These are phyloP conservation scores for Prolemur simus DNA, from an alignment of 2,113 vertebrate species.

Conservation along the genomic window DNA sequence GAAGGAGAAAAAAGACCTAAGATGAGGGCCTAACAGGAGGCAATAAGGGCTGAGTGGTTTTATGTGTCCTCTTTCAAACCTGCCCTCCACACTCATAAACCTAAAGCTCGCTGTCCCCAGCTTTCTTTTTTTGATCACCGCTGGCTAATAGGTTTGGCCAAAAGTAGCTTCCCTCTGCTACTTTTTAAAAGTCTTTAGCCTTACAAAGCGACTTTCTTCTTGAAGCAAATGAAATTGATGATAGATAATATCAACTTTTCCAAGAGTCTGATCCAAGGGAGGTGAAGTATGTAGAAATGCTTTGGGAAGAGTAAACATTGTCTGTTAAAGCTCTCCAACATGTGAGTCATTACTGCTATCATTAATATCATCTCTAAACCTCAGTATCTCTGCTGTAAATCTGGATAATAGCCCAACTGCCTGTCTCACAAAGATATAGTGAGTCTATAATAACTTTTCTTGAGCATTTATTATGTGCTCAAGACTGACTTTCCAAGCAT, in stretches of 20 bases:
- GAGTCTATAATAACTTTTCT: neutral
- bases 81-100: neutral
- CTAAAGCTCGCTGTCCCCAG: neutral
- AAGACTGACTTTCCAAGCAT: neutral
- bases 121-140: neutral
- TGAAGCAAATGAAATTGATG: neutral
- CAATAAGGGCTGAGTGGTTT: neutral
- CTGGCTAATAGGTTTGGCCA: neutral
- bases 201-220: conserved; percentile 31
- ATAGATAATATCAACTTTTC: neutral
- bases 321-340: neutral
- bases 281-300: neutral
- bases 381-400: neutral
- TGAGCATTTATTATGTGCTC: neutral
- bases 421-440: neutral
- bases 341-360: neutral
- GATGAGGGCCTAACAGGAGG: neutral
- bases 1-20: neutral
- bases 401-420: neutral
- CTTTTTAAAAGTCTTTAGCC: neutral
- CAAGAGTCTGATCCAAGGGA: neutral
- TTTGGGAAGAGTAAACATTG: neutral
- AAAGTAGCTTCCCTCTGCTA: neutral
- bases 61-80: neutral
- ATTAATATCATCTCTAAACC: neutral